A percentile compares a stretch with the other conserved stretches of the same genome.
phyloP scores from a whole-genome alignment of 1,140 invertebrate genomes.

The Epicauta chinensis region DNA sequence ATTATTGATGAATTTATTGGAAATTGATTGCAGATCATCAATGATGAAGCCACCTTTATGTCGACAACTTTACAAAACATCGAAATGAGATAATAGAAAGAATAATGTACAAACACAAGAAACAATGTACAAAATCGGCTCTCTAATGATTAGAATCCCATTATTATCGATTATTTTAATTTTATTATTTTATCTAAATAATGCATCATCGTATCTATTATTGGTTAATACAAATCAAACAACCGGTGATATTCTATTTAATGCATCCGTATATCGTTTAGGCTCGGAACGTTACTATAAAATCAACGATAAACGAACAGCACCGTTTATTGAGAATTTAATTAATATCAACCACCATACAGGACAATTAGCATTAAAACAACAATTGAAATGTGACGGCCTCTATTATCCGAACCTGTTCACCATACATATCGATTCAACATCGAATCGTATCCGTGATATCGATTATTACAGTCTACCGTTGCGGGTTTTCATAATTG shows the following conservation, averaged over 20 bases:
- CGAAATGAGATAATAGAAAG: slow-evolving; percentile 17
- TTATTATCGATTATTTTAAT: slow-evolving; percentile 23
- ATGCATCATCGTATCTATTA: slow-evolving; percentile 52
- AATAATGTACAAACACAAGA: slow-evolving; percentile 21
- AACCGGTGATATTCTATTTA: slow-evolving; percentile 65
- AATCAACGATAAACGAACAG: slow-evolving; percentile 70
- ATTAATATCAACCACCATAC: slow-evolving; percentile 66
- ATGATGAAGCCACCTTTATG: slow-evolving; percentile 14
- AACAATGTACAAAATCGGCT: slow-evolving; percentile 17
- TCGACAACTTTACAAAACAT: neutral
- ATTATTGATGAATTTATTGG: too few species aligned
- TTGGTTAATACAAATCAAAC: slow-evolving; percentile 61
- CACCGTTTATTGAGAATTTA: slow-evolving; percentile 71
- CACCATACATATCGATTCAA: slow-evolving; percentile 79
- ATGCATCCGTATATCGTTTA: slow-evolving; percentile 70
- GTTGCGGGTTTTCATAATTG: slow-evolving; percentile 69
- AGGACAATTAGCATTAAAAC: slow-evolving; percentile 68
- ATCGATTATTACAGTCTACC: slow-evolving; percentile 81
- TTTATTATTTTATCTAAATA: slow-evolving; percentile 19
- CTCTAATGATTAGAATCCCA: slow-evolving; percentile 26
- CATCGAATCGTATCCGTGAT: slow-evolving; percentile 66
- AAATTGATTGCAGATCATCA: neutral
- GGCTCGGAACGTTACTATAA: slow-evolving; percentile 66
- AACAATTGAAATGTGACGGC: slow-evolving; percentile 68
- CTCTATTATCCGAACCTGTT: slow-evolving; percentile 77